Conservation (phyloP, 2,113 vertebrate genomes). For the Axis porcinus region DNA sequence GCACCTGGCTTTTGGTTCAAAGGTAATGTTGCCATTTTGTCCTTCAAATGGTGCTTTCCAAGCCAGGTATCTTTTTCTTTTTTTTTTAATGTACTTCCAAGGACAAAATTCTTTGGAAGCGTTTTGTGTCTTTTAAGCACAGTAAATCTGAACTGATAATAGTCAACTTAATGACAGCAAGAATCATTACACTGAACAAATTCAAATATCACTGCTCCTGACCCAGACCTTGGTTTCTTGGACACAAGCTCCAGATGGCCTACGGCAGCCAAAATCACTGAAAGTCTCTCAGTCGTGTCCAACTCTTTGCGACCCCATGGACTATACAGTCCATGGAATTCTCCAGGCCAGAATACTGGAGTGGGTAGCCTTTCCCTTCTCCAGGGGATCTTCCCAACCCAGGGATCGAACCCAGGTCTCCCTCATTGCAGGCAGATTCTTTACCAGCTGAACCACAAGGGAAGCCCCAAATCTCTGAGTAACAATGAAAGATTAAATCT, state of each 20-base stretch:
- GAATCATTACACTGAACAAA: neutral
- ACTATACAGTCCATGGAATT: neutral
- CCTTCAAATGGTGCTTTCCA: neutral
- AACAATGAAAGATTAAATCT: neutral
- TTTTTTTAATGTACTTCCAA: neutral
- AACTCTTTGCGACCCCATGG: neutral
- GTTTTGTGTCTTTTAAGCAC: neutral
- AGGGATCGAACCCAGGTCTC: neutral
- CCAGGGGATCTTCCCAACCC: neutral
- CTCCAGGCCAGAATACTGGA: neutral
- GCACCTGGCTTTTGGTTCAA: conserved; percentile 2
- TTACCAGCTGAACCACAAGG: neutral
- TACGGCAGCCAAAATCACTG: neutral
- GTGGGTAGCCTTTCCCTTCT: neutral
- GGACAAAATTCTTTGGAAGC: neutral
- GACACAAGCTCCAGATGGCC: neutral
- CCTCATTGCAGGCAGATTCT: neutral
- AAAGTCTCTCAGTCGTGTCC: neutral
- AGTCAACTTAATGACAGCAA: neutral
- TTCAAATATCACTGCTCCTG: neutral
- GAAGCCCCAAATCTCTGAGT: neutral
- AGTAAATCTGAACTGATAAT: conserved; percentile 27
- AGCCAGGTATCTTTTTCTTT: neutral
- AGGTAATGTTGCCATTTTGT: conserved; percentile 15
- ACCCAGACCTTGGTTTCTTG: neutral